Conservation (phyloP, 2,888 invertebrate species). For the Operophtera brumata region DNA sequence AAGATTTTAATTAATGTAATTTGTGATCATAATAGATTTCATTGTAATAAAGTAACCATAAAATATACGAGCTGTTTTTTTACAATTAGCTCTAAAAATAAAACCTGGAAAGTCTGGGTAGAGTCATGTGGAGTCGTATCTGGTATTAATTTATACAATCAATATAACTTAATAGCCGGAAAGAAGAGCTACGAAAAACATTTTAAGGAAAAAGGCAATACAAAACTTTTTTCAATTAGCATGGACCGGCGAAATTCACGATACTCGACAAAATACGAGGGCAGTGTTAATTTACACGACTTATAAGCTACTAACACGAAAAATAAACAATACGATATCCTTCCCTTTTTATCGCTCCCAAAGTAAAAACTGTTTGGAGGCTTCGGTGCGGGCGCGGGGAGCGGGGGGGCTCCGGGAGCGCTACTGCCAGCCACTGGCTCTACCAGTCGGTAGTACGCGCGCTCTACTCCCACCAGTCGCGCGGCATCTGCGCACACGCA, state of each 20-base stretch:
- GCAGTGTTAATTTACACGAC: slow-evolving; percentile 75
- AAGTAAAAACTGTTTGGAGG: slow-evolving; percentile 72
- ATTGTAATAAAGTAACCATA: slow-evolving; percentile 67
- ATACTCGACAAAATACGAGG: slow-evolving; percentile 55
- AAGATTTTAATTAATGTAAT: slow-evolving; percentile 40
- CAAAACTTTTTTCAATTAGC: slow-evolving; percentile 52
- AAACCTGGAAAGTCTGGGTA: neutral
- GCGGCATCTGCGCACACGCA: slow-evolving; percentile 72
- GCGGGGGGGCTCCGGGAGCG: slow-evolving; percentile 66
- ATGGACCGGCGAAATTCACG: slow-evolving; percentile 56
- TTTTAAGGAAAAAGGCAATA: slow-evolving; percentile 36
- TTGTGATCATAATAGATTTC: slow-evolving; percentile 65
- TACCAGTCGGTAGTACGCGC: slow-evolving; percentile 73
- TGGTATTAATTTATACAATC: slow-evolving; percentile 2
- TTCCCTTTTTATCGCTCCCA: slow-evolving; percentile 74
- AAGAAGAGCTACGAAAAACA: slow-evolving; percentile 27
- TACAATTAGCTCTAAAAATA: neutral
- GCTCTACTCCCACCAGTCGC: slow-evolving; percentile 71
- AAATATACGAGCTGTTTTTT: slow-evolving; percentile 33
- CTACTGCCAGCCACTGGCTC: slow-evolving; percentile 69
- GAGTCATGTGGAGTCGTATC: neutral
- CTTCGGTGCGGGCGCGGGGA: slow-evolving; percentile 50
- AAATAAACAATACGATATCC: slow-evolving; percentile 78
- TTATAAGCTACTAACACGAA: slow-evolving; percentile 77
- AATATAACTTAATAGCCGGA: slow-evolving; percentile 10